Evolutionary conservation across 2,797 vertebrate species (phyloP), one percentile per base, ranked within the genome.

Genomic region (Cichlasoma orientale): DNA sequence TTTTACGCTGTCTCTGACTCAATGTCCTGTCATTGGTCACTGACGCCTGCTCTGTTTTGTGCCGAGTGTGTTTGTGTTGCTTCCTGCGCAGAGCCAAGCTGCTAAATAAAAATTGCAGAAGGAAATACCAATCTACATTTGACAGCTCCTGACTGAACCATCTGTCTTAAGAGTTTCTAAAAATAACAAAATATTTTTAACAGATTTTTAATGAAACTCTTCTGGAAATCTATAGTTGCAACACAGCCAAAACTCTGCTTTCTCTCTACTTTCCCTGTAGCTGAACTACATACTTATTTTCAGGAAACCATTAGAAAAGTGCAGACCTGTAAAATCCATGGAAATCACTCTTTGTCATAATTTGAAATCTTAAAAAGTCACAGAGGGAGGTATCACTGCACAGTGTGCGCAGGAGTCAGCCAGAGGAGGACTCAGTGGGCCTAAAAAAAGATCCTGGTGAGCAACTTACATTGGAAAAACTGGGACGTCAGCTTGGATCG

Each of bases 321-420:
- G 44, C 47, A 50, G 63, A 2, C 18, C 44, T 68, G 44, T 50
- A 9, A 68, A 50, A 68, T 31, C 44, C 41, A 52, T 2, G 33
- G 14, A 56, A 72, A 55, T 72, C 14, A 25, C 52, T 56, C 31
- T 54, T 18, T 52, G 33, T 72, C 33, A 55, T 72, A 71, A 71
- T 72, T 54, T 54, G n/a, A 72, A 56, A 56, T 72, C 23, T 56
- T 44, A 44, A 72, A 56, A 72, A 19, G 18, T 47, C 71, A 44
- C 19, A 68, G 25, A 50, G 63, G 11, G 44, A 50, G 25, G 44
- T 68, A 68, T 68, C 63, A 68, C 41, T 68, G 25, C 50, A 31
- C 41, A 74, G 27, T 23, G 50, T 63, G 47, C 9, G 12, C 8
- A n/a, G 36, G 18, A n/a, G 27, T 66, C 36, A 29, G 23, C 50